Evolutionary conservation across 2,888 invertebrate genomes (phyloP).

Genomic region (Busseola fusca): DNA sequence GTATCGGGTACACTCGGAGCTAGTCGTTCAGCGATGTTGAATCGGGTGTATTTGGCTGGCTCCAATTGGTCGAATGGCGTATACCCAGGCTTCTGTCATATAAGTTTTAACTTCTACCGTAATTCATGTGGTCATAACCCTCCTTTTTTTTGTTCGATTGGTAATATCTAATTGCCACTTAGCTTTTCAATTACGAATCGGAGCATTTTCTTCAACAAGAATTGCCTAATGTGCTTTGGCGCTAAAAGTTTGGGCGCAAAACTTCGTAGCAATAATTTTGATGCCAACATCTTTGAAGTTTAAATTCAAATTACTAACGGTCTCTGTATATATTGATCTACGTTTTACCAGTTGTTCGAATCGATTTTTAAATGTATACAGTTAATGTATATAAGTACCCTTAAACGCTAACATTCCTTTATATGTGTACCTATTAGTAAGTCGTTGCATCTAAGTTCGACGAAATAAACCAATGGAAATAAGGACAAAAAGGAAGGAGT

Average conservation of each 20-base stretch:
- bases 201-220: constrained; percentile 40
- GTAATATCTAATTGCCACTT: neutral
- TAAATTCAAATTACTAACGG: constrained; percentile 77
- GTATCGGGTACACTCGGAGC: too few species aligned
- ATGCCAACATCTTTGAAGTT: constrained; percentile 85
- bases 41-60: too few species aligned
- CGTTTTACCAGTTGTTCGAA: constrained; percentile 78
- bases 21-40: too few species aligned
- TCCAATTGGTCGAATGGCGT: neutral
- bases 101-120: neutral
- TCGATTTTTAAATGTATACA: constrained; percentile 77
- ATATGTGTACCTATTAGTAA: constrained; percentile 67
- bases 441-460: constrained; percentile 43
- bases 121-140: neutral
- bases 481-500: fast-evolving
- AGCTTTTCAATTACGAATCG: constrained; percentile 34
- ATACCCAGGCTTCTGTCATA: neutral
- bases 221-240: constrained; percentile 36
- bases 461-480: constrained; percentile 31
- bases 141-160: neutral
- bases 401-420: constrained; percentile 88
- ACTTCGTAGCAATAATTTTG: constrained; percentile 86
- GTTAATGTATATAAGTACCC: constrained; percentile 77
- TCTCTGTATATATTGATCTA: constrained; percentile 84
- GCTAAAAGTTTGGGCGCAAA: constrained; percentile 76